phyloP scores from a whole-genome alignment of 2,888 invertebrate species.

The Trachelus iudaicus region DNA sequence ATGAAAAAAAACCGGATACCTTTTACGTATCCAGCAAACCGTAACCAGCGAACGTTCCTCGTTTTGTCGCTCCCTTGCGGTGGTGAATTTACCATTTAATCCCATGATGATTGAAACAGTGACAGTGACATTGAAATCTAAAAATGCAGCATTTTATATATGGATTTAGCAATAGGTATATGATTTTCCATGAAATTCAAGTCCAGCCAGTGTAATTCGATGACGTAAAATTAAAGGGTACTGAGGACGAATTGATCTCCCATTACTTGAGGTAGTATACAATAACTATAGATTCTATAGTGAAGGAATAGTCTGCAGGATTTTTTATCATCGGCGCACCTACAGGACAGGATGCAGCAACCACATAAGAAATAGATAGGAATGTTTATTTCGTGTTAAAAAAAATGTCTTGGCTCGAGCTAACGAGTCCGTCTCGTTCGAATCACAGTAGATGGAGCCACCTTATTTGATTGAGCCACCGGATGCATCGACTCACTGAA shows the following conservation, averaged over 20 bases:
- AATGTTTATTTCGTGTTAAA: background rate
- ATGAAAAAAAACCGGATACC: background rate
- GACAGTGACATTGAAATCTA: too few species aligned
- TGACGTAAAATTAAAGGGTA: background rate
- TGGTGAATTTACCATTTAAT: background rate
- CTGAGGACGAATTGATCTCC: background rate
- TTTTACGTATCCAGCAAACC: background rate
- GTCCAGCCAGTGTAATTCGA: too few species aligned
- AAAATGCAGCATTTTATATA: too few species aligned
- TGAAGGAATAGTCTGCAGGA: background rate
- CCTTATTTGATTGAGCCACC: constrained; percentile 13
- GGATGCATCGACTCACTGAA: constrained; percentile 7
- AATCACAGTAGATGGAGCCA: constrained; percentile 6
- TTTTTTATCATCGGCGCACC: background rate
- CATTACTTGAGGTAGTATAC: background rate
- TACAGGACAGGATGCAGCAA: background rate
- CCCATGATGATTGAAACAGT: background rate
- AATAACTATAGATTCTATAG: background rate
- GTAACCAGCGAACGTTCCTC: background rate
- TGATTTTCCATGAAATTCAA: too few species aligned
- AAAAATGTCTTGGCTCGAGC: background rate
- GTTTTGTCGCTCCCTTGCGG: background rate
- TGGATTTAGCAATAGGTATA: too few species aligned
- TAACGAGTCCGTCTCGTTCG: background rate
- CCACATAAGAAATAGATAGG: background rate